Conservation (phyloP, 53 echinoderm and acorn worm species). For the Patiria pectinifera region DNA sequence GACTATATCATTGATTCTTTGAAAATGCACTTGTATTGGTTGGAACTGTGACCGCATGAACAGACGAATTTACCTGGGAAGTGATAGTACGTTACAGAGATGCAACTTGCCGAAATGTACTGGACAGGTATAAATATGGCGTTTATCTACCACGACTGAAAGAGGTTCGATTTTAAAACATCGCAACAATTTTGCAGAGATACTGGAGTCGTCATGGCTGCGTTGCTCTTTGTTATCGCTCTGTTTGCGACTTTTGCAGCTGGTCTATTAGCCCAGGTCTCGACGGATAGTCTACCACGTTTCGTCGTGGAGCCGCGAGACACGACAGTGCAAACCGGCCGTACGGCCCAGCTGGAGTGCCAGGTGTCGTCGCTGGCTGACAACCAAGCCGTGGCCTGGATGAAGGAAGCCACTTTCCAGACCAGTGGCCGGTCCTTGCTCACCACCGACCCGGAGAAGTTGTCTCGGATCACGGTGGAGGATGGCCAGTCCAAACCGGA, state of each 20-base stretch:
- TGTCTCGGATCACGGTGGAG: slow-evolving; percentile 54
- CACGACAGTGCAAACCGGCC: slow-evolving; percentile 42
- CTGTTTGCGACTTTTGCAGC: slow-evolving; percentile 1
- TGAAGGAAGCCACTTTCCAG: slow-evolving; percentile 74
- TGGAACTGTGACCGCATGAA: no score
- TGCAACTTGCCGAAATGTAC: neutral
- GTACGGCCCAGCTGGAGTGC: slow-evolving; percentile 67
- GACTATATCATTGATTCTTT: neutral
- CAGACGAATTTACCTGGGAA: no score
- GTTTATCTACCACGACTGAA: neutral
- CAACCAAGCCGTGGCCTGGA: slow-evolving; percentile 81
- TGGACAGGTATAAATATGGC: neutral
- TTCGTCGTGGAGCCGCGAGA: slow-evolving; percentile 55
- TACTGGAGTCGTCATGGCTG: neutral
- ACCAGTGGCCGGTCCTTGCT: slow-evolving; percentile 70
- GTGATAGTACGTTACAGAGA: neutral
- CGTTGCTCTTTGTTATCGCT: neutral
- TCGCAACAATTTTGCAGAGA: neutral
- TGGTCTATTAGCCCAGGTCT: slow-evolving; percentile 11
- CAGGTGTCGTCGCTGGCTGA: slow-evolving; percentile 62
- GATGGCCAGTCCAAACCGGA: slow-evolving; percentile 36
- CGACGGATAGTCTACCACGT: neutral
- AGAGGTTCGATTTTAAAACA: neutral
- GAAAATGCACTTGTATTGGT: neutral
- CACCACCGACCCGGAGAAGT: slow-evolving; percentile 35